phyloP scores from a whole-genome alignment of 2,888 invertebrate species.

The Xestia xanthographa region DNA sequence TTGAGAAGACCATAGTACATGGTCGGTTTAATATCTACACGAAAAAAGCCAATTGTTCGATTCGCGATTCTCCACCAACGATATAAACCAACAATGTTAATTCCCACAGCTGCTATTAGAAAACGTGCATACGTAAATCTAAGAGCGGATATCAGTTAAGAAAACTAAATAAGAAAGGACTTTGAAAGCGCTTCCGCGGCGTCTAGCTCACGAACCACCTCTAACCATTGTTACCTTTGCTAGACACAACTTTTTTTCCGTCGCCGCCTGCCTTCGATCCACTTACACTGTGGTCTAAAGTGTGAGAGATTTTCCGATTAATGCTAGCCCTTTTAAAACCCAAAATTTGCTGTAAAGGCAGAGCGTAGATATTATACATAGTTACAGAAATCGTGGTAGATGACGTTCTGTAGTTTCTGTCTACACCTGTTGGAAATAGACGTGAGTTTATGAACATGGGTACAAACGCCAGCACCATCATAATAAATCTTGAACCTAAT shows the following conservation, averaged over 20 bases:
- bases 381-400: neutral
- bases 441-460: neutral
- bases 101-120: constrained; percentile 48
- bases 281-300: constrained; percentile 63
- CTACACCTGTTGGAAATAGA: neutral
- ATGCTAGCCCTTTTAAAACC: neutral
- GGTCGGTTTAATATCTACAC: neutral
- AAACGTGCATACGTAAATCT: constrained; percentile 60
- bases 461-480: no score
- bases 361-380: neutral
- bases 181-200: constrained; percentile 65
- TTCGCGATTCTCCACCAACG: constrained; percentile 24
- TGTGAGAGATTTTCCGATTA: constrained; percentile 4
- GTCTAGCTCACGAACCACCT: constrained; percentile 76
- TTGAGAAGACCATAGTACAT: neutral
- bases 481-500: no score
- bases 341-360: neutral
- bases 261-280: constrained; percentile 71
- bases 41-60: neutral
- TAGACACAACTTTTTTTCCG: constrained; percentile 79
- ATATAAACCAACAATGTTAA: constrained; percentile 48
- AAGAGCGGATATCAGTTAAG: constrained; percentile 68
- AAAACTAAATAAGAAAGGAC: constrained; percentile 70
- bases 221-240: constrained; percentile 79
- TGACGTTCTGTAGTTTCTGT: neutral